Evolutionary conservation across 2,888 invertebrate genomes (phyloP), one percentile per base, ranked within the genome.

Genomic region (Caradrina kadenii): DNA sequence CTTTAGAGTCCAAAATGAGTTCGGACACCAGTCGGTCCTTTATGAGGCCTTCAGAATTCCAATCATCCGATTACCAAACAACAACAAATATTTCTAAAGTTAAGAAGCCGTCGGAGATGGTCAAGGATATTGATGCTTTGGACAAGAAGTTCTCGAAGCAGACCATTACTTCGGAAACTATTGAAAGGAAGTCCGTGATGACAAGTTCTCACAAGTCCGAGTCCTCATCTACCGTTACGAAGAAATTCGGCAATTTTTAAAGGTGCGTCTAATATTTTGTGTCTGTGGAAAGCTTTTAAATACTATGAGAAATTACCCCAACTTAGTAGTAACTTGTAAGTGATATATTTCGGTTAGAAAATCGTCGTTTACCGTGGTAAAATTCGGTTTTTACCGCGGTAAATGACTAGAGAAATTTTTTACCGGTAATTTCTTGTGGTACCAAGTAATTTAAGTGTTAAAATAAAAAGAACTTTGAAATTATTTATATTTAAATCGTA

Each of bases 131-230:
- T 0, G 97, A 97, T 54, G 94, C 94, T n/a, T 83, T 97, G 78
- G 97, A 97, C 76, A 97, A 97, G 81, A 97, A 96, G 83, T 97
- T 97, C 93, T 93, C 97, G 7, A 97, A 97, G 76, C 97, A 97
- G 80, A 97, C 97, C 0, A 96, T 97, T n/a, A 97, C 96, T 0
- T 97, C 97, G 58, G 97, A 97, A 78, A 96, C 97, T 0, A 96
- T 97, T 21, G 97, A 97, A 79, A 96, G 97, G 88, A 97, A 97
- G 85, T 97, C 97, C 0, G 96, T 97, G 0, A 97, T 97, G 87
- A 97, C 96, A 75, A 97, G 97, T 59, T 96, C 96, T 2, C 96
- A 96, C 69, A 96, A 96, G 73, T 96, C 96, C 0, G 96, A 96
- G 74, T 93, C 94, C 17, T 96, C 96, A 58, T 96, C 96, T 0